Evolutionary conservation across 2,888 invertebrate species (phyloP).

Genomic region (Meghimatium bilineatum): DNA sequence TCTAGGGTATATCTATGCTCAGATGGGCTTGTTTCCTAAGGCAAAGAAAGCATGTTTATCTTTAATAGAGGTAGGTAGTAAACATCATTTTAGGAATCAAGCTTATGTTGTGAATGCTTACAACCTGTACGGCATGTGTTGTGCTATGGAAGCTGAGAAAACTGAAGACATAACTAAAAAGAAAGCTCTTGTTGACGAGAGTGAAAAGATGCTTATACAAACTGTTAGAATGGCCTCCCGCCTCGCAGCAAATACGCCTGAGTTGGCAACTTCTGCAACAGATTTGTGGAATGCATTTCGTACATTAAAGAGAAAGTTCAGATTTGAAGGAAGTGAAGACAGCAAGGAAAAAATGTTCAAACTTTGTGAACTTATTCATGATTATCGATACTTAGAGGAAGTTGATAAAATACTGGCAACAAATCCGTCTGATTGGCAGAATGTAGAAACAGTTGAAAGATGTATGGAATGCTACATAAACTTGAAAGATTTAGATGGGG

Average conservation of each 20-base stretch:
- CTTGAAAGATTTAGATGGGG: neutral
- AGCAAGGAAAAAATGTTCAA: constrained; percentile 8
- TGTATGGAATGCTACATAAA: neutral
- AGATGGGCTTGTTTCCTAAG: neutral
- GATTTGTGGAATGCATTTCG: constrained; percentile 17
- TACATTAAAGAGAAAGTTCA: neutral
- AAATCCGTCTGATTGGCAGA: neutral
- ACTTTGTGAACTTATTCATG: constrained; percentile 3
- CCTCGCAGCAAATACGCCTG: constrained; percentile 9
- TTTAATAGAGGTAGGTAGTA: neutral
- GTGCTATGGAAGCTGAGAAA: constrained; percentile 17
- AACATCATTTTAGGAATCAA: no score
- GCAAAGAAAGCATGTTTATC: neutral
- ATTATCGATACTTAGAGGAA: constrained; percentile 2
- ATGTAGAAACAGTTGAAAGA: neutral
- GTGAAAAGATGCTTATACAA: neutral
- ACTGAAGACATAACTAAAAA: neutral
- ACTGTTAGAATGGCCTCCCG: constrained; percentile 8
- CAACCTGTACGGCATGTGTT: neutral
- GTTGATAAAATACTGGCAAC: neutral
- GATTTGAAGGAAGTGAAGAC: neutral
- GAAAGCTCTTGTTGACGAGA: neutral
- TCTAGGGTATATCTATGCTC: neutral
- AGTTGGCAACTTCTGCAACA: neutral
- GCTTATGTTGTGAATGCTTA: neutral